These are phyloP conservation scores for Typhlomys cinereus DNA, from an alignment of 2,113 vertebrate species.

Conservation along the genomic window DNA sequence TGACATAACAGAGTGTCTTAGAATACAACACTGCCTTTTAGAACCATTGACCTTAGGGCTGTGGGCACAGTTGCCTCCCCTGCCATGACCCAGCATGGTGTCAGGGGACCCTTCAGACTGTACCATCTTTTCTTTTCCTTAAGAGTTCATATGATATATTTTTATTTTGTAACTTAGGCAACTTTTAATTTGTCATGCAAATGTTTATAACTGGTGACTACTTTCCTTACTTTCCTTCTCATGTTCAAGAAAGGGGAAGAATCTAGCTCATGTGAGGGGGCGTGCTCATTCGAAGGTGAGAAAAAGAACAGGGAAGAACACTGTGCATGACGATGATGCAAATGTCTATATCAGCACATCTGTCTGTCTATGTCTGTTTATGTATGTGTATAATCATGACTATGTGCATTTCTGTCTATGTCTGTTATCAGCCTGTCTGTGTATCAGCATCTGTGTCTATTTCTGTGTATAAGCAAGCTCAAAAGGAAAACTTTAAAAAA, in stretches of 20 bases:
- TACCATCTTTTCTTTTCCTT: neutral
- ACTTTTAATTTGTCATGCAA: no score
- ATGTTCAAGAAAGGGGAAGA: neutral
- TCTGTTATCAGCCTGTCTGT: neutral
- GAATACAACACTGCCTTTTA: neutral
- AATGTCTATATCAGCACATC: no score
- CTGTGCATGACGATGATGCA: neutral
- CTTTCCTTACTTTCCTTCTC: no score
- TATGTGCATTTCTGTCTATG: no score
- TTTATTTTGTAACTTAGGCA: no score
- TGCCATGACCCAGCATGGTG: neutral
- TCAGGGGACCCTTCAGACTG: neutral
- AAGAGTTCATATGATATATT: no score
- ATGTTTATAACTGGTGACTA: no score
- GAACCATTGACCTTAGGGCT: neutral
- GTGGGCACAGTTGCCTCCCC: neutral
- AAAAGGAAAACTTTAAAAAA: neutral
- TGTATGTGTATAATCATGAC: no score
- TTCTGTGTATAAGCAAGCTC: neutral
- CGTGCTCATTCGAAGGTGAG: no score
- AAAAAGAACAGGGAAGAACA: conserved; percentile 1
- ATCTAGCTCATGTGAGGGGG: neutral
- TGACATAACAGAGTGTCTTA: conserved; percentile 16
- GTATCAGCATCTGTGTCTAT: no score
- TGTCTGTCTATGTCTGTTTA: no score